phyloP scores from a whole-genome alignment of 2,797 vertebrate species.

The Megalops cyprinoides region DNA sequence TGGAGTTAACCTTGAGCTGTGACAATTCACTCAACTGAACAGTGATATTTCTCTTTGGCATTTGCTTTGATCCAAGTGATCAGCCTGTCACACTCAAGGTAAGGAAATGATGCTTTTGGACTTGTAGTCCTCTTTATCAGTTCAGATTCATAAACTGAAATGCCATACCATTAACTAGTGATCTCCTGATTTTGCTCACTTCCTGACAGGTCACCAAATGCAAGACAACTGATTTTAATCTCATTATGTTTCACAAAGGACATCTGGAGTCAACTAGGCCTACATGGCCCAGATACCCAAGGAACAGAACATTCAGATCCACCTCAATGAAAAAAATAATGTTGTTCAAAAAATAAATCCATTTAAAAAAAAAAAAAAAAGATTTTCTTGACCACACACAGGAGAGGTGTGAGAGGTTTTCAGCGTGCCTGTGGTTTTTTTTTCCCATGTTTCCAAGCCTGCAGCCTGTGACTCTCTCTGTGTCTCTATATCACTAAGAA shows the following conservation, averaged over 20 bases:
- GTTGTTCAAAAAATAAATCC: neutral
- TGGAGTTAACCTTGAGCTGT: neutral
- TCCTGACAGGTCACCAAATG: neutral
- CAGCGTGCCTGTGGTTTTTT: conserved; percentile 25
- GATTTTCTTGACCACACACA: conserved; percentile 16
- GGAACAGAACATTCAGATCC: neutral
- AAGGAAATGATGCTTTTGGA: neutral
- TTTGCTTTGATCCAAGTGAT: neutral
- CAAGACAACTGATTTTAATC: too few species aligned
- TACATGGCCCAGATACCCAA: neutral
- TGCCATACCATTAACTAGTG: neutral
- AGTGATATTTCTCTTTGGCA: neutral
- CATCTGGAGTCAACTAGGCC: too few species aligned
- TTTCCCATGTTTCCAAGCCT: neutral
- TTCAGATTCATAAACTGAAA: neutral
- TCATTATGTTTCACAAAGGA: too few species aligned
- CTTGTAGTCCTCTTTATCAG: neutral
- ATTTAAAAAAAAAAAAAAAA: conserved; percentile 29
- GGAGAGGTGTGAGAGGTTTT: conserved; percentile 34
- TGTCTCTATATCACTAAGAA: conserved; percentile 58
- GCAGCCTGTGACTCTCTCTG: conserved; percentile 50
- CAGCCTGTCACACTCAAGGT: neutral
- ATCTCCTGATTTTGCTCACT: neutral
- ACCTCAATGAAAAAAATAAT: too few species aligned
- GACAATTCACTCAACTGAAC: neutral